A percentile compares a stretch with the other conserved stretches of the same genome.
Evolutionary conservation across 2,888 invertebrate genomes (phyloP).

Genomic region (Tholera decimalis): DNA sequence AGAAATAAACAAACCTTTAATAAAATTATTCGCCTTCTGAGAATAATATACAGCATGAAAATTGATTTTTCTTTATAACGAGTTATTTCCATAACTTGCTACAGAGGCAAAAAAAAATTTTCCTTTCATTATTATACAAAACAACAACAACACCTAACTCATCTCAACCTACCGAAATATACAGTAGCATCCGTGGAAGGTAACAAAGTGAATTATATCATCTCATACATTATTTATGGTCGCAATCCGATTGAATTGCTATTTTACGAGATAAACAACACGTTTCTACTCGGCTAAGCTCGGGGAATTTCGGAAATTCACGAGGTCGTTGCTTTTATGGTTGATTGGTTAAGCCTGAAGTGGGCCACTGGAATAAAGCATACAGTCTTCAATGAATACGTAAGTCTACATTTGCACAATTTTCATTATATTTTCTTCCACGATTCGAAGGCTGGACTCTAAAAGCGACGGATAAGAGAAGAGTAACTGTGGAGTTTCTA

Average conservation of each 20-base stretch:
- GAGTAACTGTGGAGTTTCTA: no score
- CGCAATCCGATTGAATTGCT: slow-evolving; percentile 56
- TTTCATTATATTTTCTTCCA: no score
- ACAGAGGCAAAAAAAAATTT: no score
- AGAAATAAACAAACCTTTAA: no score
- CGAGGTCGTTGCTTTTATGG: slow-evolving; percentile 21
- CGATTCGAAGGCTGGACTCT: no score
- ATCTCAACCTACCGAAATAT: slow-evolving; percentile 24
- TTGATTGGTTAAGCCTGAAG: slow-evolving; percentile 3
- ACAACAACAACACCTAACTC: slow-evolving; percentile 23
- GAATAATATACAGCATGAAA: no score
- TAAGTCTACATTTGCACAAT: not conserved
- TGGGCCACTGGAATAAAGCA: not conserved
- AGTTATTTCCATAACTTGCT: no score
- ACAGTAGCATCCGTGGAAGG: slow-evolving; percentile 11
- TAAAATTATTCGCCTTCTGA: no score
- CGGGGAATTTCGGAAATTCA: slow-evolving; percentile 15
- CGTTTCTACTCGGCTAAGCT: slow-evolving; percentile 17
- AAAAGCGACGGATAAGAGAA: no score
- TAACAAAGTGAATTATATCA: slow-evolving; percentile 54
- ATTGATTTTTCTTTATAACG: no score
- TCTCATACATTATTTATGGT: slow-evolving; percentile 59
- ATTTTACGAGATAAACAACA: slow-evolving; percentile 62
- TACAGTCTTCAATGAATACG: not conserved
- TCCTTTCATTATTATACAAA: not conserved